Percentiles rank a stretch among this genome's conserved stretches.
Conservation (phyloP, 2,888 invertebrate species). For the Phortica okadai region DNA sequence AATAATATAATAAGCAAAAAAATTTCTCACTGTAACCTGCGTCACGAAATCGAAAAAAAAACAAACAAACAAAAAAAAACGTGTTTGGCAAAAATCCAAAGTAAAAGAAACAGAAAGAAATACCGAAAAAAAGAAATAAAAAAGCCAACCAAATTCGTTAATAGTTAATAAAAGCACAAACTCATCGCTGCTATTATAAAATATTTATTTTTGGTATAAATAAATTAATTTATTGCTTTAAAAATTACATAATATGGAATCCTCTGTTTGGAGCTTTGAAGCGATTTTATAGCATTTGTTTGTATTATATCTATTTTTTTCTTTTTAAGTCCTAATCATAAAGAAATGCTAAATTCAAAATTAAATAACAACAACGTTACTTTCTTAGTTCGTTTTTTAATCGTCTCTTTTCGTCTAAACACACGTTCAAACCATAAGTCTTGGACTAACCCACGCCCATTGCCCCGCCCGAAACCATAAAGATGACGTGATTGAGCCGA, state of each 20-base stretch:
- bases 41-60: background rate
- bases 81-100: background rate
- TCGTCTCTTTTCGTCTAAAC: too few species aligned
- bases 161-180: too few species aligned
- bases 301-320: background rate
- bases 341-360: too few species aligned
- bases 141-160: too few species aligned
- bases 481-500: too few species aligned
- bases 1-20: background rate
- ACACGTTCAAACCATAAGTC: too few species aligned
- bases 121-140: background rate
- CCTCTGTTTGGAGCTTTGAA: background rate
- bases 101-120: background rate
- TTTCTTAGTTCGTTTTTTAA: too few species aligned
- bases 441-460: too few species aligned
- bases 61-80: background rate
- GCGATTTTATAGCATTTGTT: background rate
- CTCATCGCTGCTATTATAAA: too few species aligned
- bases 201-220: conserved; percentile 9
- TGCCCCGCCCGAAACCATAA: too few species aligned
- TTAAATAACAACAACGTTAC: too few species aligned
- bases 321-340: background rate
- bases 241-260: too few species aligned
- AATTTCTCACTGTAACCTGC: background rate
- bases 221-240: background rate